Base-by-base conservation (phyloP, 2,797 vertebrate species). In the Ciconia nigra region DNA sequence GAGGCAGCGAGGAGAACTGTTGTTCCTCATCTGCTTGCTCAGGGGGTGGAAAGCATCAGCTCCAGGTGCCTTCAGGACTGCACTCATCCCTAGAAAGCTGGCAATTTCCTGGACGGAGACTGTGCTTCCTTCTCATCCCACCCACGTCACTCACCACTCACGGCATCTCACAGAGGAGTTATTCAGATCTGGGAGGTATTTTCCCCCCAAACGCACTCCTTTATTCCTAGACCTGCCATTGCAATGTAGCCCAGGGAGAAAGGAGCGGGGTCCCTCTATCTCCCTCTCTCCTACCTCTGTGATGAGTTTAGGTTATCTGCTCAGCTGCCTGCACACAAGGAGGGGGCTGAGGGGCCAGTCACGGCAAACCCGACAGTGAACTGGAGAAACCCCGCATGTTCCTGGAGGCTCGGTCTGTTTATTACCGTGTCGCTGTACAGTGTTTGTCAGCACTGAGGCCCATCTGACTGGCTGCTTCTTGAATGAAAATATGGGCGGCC, bases 401-500 rank as follows among this genome's bases (percentile, higher is more conserved):
- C 15, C 66, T 57, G 29, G 16, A 70, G 55, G 28, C 11, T 59
- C 6, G 9, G 19, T 39, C 62, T 87, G 59, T 95, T 87, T 66
- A 52, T 57, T 71, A 77, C 28, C 24, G n/a, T n/a, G 17, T 17
- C 1, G 5, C 33, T 51, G 51, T 9, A 33, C 41, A 54, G 26
- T 1, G 2, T 59, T 61, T 2, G 11, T 37, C 62, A 79, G 51
- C 5, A 4, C 67, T 42, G 46, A 81, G 79, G 57, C 20, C 55
- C 63, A 63, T 49, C 44, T 77, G 33, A 58, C 41, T 5, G 20
- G 54, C 18, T 49, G 15, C 85, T 66, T 81, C 84, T 70, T 3
- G 13, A 67, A 46, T 3, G 3, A 63, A 85, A 69, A 81, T 10
- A 52, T 0, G 2, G 47, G 29, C 4, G 0, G 41, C 65, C 41